Percentiles rank a stretch among this genome's conserved stretches.
Conservation (phyloP, 2,888 invertebrate species). For the Erebia aethiops region DNA sequence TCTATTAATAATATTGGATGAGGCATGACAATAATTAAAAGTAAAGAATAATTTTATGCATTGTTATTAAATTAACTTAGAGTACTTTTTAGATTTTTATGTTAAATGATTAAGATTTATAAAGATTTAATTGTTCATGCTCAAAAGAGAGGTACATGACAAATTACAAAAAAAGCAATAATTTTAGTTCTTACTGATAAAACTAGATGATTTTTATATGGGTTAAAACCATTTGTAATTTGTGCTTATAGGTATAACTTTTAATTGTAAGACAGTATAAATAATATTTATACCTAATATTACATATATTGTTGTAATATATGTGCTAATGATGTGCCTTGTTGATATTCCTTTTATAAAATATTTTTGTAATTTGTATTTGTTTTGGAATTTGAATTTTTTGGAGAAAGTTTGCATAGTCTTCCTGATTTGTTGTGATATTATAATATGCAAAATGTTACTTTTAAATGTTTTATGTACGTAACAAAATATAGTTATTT, state of each 20-base stretch:
- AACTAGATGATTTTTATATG: no score
- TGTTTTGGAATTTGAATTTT: slow-evolving; percentile 43
- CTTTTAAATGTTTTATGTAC: slow-evolving; percentile 12
- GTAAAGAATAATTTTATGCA: no score
- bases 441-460: slow-evolving; percentile 47
- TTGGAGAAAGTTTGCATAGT: slow-evolving; percentile 50
- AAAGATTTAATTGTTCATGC: slow-evolving; percentile 7
- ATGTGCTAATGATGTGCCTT: slow-evolving; percentile 54
- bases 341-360: slow-evolving; percentile 46
- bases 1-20: no score
- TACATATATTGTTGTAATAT: slow-evolving; percentile 41
- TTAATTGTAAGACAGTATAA: no score
- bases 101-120: not conserved
- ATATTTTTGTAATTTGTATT: slow-evolving; percentile 34
- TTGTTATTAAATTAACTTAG: no score
- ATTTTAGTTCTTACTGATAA: not conserved
- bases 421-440: slow-evolving; percentile 54
- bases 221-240: no score
- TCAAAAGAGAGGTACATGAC: slow-evolving; percentile 24
- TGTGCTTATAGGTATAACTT: no score
- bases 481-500: slow-evolving; percentile 12
- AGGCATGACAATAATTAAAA: no score
- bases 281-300: no score
- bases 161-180: slow-evolving; percentile 30
- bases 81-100: no score